Evolutionary conservation across 2,797 vertebrate species (phyloP), one percentile per base, ranked within the genome.

Genomic region (Spinus pinus): DNA sequence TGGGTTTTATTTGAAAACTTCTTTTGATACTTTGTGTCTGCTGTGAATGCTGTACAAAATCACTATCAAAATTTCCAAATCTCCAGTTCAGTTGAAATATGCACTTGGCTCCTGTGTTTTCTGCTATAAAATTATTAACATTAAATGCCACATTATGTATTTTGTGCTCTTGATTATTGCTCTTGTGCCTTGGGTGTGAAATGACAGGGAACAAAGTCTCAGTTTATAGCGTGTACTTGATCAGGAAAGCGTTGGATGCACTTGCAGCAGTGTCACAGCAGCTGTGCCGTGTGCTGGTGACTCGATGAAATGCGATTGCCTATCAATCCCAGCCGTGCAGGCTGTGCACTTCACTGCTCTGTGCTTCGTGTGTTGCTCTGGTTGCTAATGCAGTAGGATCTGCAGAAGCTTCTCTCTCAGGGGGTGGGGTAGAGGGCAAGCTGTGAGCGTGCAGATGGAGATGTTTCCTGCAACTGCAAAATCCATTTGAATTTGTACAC

Each of bases 401-500:
- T 12, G 88, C 90, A 92, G 95, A 64, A 86, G 80, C 87, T 44
- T 78, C 85, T 96, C 87, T 82, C 90, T 72, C 28, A 31, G 72
- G 88, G 87, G 69, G 37, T 0, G 17, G 74, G 70, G 71, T 35
- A 65, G 88, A 88, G 94, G 93, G 73, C 74, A 80, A 67, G 85
- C 89, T 60, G 10, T 61, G 79, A 86, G 70, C 58, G 58, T 93
- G 95, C 88, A 94, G 77, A 91, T 77, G 83, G 93, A 88, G 82
- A 66, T 51, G 81, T 75, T 94, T 92, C 93, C 85, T 71, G 75
- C 85, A 78, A 88, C 85, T 93, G 82, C 82, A 88, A 72, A 90
- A 96, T 78, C 69, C 80, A 72, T 89, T 74, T 86, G 35, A 27
- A 91, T 93, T 50, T 65, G 69, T 64, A 20, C 23, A 10, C 70